These are phyloP conservation scores for Trachelus iudaicus DNA, from an alignment of 2,888 invertebrate genomes.

Conservation along the genomic window DNA sequence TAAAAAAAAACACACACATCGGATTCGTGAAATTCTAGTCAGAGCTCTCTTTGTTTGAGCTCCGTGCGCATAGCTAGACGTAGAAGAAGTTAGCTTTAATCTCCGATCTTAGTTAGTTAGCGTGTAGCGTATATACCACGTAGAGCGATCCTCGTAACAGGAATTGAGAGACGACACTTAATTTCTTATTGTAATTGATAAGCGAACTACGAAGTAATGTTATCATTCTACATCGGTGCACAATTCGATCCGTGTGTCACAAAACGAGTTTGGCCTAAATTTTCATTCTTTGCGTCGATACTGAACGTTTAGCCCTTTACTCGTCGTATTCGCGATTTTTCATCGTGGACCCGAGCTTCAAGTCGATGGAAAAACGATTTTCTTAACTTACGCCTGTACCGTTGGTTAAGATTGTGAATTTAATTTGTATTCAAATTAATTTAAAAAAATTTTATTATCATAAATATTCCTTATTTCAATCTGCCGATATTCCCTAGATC, in stretches of 20 bases:
- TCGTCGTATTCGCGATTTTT: constrained; percentile 7
- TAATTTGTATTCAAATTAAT: too few relatives aligned
- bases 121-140: constrained; percentile 17
- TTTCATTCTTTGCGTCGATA: constrained; percentile 36
- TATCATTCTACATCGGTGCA: constrained; percentile 48
- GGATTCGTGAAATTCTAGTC: constrained; percentile 20
- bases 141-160: constrained; percentile 47
- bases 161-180: constrained; percentile 47
- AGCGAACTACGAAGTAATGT: constrained; percentile 41
- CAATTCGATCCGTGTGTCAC: constrained; percentile 46
- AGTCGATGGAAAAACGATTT: constrained; percentile 12
- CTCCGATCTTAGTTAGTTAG: constrained; percentile 29
- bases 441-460: too few relatives aligned
- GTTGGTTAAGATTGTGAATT: not conserved
- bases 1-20: too few relatives aligned
- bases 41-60: constrained; percentile 24
- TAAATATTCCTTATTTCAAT: too few relatives aligned
- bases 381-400: constrained; percentile 19
- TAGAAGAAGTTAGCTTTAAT: constrained; percentile 31
- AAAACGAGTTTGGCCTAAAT: constrained; percentile 55
- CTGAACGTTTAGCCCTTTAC: constrained; percentile 13
- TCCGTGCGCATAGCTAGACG: constrained; percentile 20
- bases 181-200: constrained; percentile 45
- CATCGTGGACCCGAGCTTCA: constrained; percentile 7
- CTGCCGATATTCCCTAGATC: too few relatives aligned